These are phyloP conservation scores for Artemisiospiza belli DNA, from an alignment of 2,113 vertebrate genomes.

Conservation along the genomic window DNA sequence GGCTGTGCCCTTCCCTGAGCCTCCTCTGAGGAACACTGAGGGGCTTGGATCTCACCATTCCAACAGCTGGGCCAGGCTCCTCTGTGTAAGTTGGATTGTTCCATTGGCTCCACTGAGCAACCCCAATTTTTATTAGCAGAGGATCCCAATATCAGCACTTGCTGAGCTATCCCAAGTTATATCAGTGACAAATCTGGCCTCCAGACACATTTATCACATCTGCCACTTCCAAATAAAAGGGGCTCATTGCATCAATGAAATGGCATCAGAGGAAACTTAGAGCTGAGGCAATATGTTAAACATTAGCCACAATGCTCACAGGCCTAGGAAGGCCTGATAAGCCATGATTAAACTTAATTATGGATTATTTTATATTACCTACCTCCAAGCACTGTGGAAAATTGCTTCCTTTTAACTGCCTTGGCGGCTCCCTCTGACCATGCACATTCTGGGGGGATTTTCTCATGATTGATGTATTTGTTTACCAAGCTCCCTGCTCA, in stretches of 20 bases:
- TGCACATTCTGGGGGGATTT: conserved; percentile 40
- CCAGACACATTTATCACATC: not conserved
- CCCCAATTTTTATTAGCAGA: not conserved
- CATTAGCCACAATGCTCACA: conserved; percentile 33
- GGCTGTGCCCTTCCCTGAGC: not conserved
- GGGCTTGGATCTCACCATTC: not conserved
- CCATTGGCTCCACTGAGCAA: not conserved
- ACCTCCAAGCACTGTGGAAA: conserved; percentile 65
- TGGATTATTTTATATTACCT: conserved; percentile 68
- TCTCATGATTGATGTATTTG: conserved; percentile 63
- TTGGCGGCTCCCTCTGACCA: conserved; percentile 43
- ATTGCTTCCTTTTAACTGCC: conserved; percentile 69
- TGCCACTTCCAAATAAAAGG: not conserved
- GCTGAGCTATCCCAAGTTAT: not conserved
- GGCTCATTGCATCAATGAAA: not conserved
- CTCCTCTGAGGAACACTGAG: not conserved
- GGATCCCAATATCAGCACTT: not conserved
- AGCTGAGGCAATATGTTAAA: conserved; percentile 1
- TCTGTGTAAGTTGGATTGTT: not conserved
- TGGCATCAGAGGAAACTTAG: not conserved
- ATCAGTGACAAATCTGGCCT: not conserved
- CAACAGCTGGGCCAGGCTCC: not conserved
- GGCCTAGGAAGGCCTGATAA: conserved; percentile 58
- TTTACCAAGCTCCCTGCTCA: conserved; percentile 40
- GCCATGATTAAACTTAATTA: conserved; percentile 60